A percentile compares a stretch with the other conserved stretches of the same genome.
Conservation (phyloP, 2,797 vertebrate genomes). For the Betta splendens region DNA sequence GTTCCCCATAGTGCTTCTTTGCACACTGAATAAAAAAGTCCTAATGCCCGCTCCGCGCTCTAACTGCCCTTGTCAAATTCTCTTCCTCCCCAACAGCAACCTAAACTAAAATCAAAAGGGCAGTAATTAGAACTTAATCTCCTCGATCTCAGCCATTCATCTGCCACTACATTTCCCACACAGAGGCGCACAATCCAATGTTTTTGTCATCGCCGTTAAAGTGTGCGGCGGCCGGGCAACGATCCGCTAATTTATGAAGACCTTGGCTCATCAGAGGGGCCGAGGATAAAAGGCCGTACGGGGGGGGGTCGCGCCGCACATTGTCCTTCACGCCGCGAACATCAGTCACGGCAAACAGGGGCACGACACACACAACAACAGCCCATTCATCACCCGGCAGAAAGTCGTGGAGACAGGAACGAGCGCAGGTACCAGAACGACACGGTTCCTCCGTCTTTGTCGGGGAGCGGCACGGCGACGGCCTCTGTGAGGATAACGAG, state of each 20-base stretch:
- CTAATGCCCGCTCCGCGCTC: slow-evolving; percentile 19
- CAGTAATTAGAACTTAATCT: slow-evolving; percentile 76
- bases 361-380: slow-evolving; percentile 43
- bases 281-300: slow-evolving; percentile 16
- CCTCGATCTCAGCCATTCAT: slow-evolving; percentile 57
- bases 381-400: slow-evolving; percentile 58
- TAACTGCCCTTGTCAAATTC: slow-evolving; percentile 66
- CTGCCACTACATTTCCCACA: slow-evolving; percentile 56
- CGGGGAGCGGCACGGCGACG: slow-evolving; percentile 45
- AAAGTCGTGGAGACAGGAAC: slow-evolving; percentile 53
- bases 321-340: slow-evolving; percentile 56
- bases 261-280: slow-evolving; percentile 52
- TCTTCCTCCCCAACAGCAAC: slow-evolving; percentile 43
- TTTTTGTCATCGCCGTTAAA: slow-evolving; percentile 63
- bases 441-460: slow-evolving; percentile 36
- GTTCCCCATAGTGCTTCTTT: slow-evolving; percentile 54
- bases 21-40: slow-evolving; percentile 52
- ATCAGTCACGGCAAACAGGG: slow-evolving; percentile 70
- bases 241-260: slow-evolving; percentile 72
- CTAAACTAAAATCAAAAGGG: slow-evolving; percentile 57
- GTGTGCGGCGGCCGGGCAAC: slow-evolving; percentile 39
- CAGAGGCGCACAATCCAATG: slow-evolving; percentile 51
- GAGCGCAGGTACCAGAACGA: background rate
- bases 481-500: slow-evolving; percentile 16
- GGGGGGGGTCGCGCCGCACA: slow-evolving; percentile 22